Base-by-base conservation (phyloP, 2,797 vertebrate genomes). In the Stomatorhinus walkeri region DNA sequence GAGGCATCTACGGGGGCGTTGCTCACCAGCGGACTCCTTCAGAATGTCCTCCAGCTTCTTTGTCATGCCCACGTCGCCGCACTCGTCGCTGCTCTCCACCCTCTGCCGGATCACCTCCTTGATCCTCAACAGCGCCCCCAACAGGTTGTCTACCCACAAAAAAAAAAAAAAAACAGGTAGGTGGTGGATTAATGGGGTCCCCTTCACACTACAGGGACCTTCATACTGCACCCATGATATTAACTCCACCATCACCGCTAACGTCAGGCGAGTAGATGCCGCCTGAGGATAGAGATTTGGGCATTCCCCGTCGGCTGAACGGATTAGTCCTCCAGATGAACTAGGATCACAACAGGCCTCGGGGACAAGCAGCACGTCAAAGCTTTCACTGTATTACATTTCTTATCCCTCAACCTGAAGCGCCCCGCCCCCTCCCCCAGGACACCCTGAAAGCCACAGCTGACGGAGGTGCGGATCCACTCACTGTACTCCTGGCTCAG, bases 401-500 rank as follows among this genome's bases (percentile, higher is more conserved):
- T 52, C 87, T 79, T 68, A 87, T 49, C 59, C 87, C 48, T 72
- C 87, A 52, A 64, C 24, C 64, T 52, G 43, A 88, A 88, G 5
- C 24, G 24, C 76, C n/a, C 49, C 68, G 9, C 7, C 24, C 22
- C 54, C 52, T 56, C 54, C 51, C 19, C 76, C 16, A 61, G 56
- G 56, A 22, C 56, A 59, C 56, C 22, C 56, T 59, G 49, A 79
- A 83, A 48, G 88, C 56, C 88, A 59, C 32, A 16, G 68, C 72
- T 40, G 32, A 9, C 36, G 22, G 52, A 56, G 54, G 40, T 22
- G 79, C 1, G n/a, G 32, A 52, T 56, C 83, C 52, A 32, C 94
- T 94, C 48, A 96, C 95, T 95, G 0, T 96, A 95, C 91, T 96
- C 95, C 92, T 95, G 94, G 94, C 95, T 96, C 61, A 96, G 94